A percentile compares a stretch with the other conserved stretches of the same genome.
Conservation (phyloP, 1,140 invertebrate genomes). For the Drosophila arawakana region DNA sequence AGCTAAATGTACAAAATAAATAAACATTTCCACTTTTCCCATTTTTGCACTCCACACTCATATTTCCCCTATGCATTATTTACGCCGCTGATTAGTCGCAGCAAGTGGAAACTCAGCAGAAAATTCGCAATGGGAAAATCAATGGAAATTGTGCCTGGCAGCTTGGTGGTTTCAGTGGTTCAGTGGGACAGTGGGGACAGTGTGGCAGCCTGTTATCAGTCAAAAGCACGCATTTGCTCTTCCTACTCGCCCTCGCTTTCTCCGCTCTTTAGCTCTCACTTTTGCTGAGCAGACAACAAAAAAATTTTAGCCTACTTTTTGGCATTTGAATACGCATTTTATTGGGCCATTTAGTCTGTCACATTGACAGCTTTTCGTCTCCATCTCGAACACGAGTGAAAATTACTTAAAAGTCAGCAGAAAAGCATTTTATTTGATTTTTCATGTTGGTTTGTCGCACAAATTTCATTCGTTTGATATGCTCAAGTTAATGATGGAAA, state of each 20-base stretch:
- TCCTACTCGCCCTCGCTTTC: neutral
- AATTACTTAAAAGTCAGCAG: conserved; percentile 16
- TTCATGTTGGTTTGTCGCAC: neutral
- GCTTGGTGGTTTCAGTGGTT: neutral
- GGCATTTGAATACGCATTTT: conserved; percentile 44
- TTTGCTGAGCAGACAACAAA: conserved; percentile 4
- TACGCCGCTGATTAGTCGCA: conserved; percentile 46
- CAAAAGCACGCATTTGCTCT: conserved; percentile 20
- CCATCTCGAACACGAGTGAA: neutral
- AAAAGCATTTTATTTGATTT: conserved; percentile 28
- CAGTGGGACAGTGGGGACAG: neutral
- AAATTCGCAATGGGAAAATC: conserved; percentile 21
- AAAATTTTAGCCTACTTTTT: conserved; percentile 36
- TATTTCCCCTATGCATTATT: conserved; percentile 53
- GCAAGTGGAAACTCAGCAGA: conserved; percentile 11
- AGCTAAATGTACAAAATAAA: conserved; percentile 12
- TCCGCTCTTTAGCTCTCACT: neutral
- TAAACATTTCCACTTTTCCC: conserved; percentile 9
- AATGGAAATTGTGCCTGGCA: conserved; percentile 18
- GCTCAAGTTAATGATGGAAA: neutral
- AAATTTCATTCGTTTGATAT: conserved; percentile 2
- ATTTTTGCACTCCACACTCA: conserved; percentile 2
- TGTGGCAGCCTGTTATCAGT: conserved; percentile 32
- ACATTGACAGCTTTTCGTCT: conserved; percentile 25
- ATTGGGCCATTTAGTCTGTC: conserved; percentile 32